Conservation (phyloP, 1,140 invertebrate genomes). For the Coenobita brevimanus region DNA sequence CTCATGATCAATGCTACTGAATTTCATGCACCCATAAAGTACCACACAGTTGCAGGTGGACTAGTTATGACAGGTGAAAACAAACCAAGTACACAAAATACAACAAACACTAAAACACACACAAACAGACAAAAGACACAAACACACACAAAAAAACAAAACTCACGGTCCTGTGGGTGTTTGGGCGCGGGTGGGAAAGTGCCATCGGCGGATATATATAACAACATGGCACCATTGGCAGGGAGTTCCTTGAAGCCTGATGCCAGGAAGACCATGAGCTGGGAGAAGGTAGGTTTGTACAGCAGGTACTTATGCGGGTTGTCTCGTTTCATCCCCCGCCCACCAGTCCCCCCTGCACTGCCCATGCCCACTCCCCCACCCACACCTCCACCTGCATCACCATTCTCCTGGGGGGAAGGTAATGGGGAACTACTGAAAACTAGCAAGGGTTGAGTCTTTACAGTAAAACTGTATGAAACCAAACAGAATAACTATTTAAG, state of each 20-base stretch:
- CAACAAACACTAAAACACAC: not conserved
- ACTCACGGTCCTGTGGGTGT: conserved; percentile 91
- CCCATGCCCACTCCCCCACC: not conserved
- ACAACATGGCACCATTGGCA: conserved; percentile 89
- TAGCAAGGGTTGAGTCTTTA: no score
- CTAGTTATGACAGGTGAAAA: no score
- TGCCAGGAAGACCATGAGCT: conserved; percentile 93
- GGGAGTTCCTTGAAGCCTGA: conserved; percentile 94
- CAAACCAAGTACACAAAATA: no score
- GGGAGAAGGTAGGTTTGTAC: conserved; percentile 95
- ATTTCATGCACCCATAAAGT: no score
- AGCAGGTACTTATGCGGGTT: conserved; percentile 98
- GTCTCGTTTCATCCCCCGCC: conserved; percentile 80
- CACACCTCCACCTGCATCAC: conserved; percentile 71
- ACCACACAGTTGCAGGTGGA: no score
- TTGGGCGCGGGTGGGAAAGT: conserved; percentile 89
- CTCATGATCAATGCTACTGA: no score
- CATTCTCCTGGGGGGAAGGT: conserved; percentile 78
- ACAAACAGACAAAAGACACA: not conserved
- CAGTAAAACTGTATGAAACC: no score
- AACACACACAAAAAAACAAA: not conserved
- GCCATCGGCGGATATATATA: conserved; percentile 96
- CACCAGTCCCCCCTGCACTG: no score
- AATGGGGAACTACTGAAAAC: conserved; percentile 1
- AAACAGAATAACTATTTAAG: no score